Percentiles rank a stretch among this genome's conserved stretches.
Evolutionary conservation across 2,113 vertebrate species (phyloP).

Genomic region (Conger conger): DNA sequence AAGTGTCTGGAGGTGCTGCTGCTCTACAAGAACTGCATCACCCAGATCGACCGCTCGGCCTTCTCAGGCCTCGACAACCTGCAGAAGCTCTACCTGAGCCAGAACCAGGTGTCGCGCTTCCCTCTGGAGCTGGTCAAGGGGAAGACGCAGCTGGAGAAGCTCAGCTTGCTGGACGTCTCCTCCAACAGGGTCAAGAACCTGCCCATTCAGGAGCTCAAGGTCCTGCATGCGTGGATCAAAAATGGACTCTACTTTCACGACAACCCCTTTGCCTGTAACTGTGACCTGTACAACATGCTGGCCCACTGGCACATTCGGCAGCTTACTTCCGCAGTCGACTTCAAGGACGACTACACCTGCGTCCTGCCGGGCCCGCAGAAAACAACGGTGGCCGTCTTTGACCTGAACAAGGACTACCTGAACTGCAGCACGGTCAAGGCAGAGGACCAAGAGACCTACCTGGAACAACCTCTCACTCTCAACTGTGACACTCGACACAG

Average conservation of each 20-base stretch:
- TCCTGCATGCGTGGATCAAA: slow-evolving; percentile 84
- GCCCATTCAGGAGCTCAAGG: slow-evolving; percentile 74
- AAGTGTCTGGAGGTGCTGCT: slow-evolving; percentile 84
- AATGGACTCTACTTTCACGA: slow-evolving; percentile 92
- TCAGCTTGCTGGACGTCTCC: slow-evolving; percentile 87
- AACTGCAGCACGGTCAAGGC: slow-evolving; percentile 90
- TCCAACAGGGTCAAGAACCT: slow-evolving; percentile 83
- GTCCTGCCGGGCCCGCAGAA: slow-evolving; percentile 50
- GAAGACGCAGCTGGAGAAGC: slow-evolving; percentile 73
- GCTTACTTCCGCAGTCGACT: slow-evolving; percentile 85
- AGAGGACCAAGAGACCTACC: slow-evolving; percentile 76
- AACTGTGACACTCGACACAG: slow-evolving; percentile 84
- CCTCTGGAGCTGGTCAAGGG: slow-evolving; percentile 86
- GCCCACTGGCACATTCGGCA: slow-evolving; percentile 81
- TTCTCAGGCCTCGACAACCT: slow-evolving; percentile 78
- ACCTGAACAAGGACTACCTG: slow-evolving; percentile 70
- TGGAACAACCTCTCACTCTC: slow-evolving; percentile 79
- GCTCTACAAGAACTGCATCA: slow-evolving; percentile 90
- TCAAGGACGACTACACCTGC: slow-evolving; percentile 82
- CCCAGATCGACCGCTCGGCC: slow-evolving; percentile 81
- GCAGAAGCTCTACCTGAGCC: slow-evolving; percentile 93
- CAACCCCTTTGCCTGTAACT: slow-evolving; percentile 84
- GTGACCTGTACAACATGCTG: slow-evolving; percentile 84
- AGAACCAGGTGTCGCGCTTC: slow-evolving; percentile 88
- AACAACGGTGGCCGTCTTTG: slow-evolving; percentile 63